Evolutionary conservation across 2,888 invertebrate species (phyloP), one percentile per base, ranked within the genome.

Genomic region (Cotesia congregata): DNA sequence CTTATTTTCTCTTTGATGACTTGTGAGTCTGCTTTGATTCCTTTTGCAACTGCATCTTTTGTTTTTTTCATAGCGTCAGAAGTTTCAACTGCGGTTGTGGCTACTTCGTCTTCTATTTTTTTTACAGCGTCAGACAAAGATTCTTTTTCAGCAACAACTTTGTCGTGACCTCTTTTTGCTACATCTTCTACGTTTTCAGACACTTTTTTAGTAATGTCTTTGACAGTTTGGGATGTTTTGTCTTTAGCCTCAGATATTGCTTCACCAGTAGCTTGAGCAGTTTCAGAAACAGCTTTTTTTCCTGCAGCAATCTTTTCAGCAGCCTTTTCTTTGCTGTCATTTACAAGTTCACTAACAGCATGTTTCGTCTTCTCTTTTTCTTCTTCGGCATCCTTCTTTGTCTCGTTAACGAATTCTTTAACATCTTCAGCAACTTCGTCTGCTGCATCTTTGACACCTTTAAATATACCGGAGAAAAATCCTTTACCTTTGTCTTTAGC

Each of bases 101-200:
- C 91, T 5, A 91, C 91, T 79, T 81, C 79, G 38, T 76, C 72
- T 67, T 61, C 91, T 30, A 91, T 90, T 0, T 90, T 85, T 41
- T 91, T 91, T 84, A 91, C 91, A 84, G 91, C 91, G 84, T 90
- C 91, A 74, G 72, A 38, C 1, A 79, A 1, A 12, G 12, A 0
- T 50, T 50, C 50, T 50, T 50, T 50, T 1, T 4, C 9, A 9
- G 50, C 9, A 2, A 9, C 9, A 12, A 50, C 2, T 12, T 50
- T 50, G 12, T 50, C 9, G 3, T 50, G 50, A 5, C 1, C 50
- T 9, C 9, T 50, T 0, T 50, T 12, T 12, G 7, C 1, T 6
- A 50, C 50, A 9, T 50, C 50, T 6, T 41, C 2, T 1, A 41
- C 6, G 7, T 9, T 41, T 2, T 9, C 90, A 83, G 90, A 90